These are phyloP conservation scores for Metallyticus violacea DNA, from an alignment of 2,888 invertebrate genomes.

Conservation along the genomic window DNA sequence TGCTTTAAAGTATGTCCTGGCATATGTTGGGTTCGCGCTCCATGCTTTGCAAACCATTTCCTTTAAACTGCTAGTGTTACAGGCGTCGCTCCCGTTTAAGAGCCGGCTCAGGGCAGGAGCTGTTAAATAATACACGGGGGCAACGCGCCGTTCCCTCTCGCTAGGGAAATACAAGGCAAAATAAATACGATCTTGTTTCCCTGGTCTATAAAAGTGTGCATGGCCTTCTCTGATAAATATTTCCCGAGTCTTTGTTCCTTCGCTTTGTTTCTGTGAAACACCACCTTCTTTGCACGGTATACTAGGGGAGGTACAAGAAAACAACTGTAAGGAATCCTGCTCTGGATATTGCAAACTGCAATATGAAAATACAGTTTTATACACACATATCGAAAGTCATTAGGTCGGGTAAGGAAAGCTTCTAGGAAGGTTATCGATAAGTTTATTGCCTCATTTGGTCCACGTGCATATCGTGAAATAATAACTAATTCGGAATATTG, in stretches of 20 bases:
- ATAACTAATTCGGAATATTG: too few relatives aligned
- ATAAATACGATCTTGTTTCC: not conserved
- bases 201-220: not conserved
- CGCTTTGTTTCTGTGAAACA: not conserved
- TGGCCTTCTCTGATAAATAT: not conserved
- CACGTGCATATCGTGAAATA: too few relatives aligned
- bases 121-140: constrained; percentile 24
- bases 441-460: too few relatives aligned
- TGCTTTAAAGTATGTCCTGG: too few relatives aligned
- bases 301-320: too few relatives aligned
- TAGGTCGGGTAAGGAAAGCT: too few relatives aligned
- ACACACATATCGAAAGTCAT: too few relatives aligned
- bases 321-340: too few relatives aligned
- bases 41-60: not conserved
- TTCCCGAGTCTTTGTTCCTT: constrained; percentile 1
- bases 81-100: not conserved
- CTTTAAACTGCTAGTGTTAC: not conserved
- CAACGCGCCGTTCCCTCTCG: constrained; percentile 22
- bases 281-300: not conserved
- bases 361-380: too few relatives aligned
- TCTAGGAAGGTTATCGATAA: too few relatives aligned
- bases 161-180: constrained; percentile 27
- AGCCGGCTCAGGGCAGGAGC: not conserved
- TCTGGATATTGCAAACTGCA: not conserved
- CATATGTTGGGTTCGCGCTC: not conserved